Evolutionary conservation across 2,888 invertebrate genomes (phyloP).

Genomic region (Fabriciana adippe): DNA sequence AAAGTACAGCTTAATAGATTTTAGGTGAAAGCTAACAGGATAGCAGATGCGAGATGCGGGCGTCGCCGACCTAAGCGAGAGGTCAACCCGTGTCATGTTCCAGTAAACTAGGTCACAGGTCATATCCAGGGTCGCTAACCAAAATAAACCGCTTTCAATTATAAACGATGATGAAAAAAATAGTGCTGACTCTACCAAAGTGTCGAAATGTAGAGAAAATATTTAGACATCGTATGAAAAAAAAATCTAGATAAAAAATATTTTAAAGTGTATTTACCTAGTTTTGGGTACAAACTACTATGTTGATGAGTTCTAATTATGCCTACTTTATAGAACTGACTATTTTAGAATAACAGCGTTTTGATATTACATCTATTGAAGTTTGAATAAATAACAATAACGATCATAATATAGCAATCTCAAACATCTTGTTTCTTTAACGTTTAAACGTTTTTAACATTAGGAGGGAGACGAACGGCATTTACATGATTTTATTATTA

Average conservation of each 20-base stretch:
- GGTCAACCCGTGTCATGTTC: constrained; percentile 70
- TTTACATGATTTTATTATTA: too few relatives aligned
- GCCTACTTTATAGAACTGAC: not conserved
- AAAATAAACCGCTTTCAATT: constrained; percentile 61
- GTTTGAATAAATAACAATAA: too few relatives aligned
- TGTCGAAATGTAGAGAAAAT: constrained; percentile 1
- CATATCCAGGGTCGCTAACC: constrained; percentile 59
- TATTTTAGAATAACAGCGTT: too few relatives aligned
- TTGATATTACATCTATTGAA: too few relatives aligned
- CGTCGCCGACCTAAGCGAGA: constrained; percentile 64
- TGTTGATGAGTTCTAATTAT: not conserved
- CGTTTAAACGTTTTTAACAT: too few relatives aligned
- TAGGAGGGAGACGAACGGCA: too few relatives aligned
- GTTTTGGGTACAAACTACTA: not conserved
- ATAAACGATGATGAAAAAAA: constrained; percentile 25
- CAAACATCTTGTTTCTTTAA: too few relatives aligned
- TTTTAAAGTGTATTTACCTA: not conserved
- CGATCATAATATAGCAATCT: too few relatives aligned
- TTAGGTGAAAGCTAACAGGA: constrained; percentile 42
- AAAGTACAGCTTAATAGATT: constrained; percentile 39
- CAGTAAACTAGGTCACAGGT: constrained; percentile 72
- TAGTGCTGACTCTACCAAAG: not conserved
- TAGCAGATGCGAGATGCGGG: constrained; percentile 49
- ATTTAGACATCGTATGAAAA: constrained; percentile 5
- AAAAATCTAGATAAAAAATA: not conserved